Base-by-base conservation (phyloP, 2,888 invertebrate genomes). In the Griposia aprilina region DNA sequence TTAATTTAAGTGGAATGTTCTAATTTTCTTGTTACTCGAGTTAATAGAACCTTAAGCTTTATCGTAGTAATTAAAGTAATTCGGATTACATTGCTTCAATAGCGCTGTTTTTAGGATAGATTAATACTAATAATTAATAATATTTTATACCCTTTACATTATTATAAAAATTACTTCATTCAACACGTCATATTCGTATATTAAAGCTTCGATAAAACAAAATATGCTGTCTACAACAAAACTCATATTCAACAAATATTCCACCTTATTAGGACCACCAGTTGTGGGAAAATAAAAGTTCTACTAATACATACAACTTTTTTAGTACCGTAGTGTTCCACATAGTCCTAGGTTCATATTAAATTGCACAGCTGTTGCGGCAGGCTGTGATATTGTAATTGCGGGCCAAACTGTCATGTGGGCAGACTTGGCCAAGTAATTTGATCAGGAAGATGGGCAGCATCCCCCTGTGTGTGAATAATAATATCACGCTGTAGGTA, bases 311-410 rank as follows among this genome's bases (percentile, higher is more conserved):
- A 45, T 15, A n/a, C 20, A 59, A 79, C 59, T 66, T 81, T 68
- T 68, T 81, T 70, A 48, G 57, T 57, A 45, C 45, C 41, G 7
- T 1, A 48, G 13, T 48, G 48, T 57, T 55, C 55, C n/a, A 76
- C 30, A 63, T 68, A 20, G 50, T 23, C 30, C 55, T 84, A 80
- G 60, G 76, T 68, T 50, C 41, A 73, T 75, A 85, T 83, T 85
- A 83, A 85, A 83, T 77, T 60, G 68, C 69, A 69, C 86, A 83
- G 86, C 86, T 83, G 83, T 85, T 85, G 81, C 59, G 36, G 66
- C 65, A 66, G 65, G 30, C 77, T 68, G 76, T 68, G 55, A 82
- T 71, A 72, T 76, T 76, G 67, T 82, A 85, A 82, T 85, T 15
- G 76, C 57, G 30, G 59, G 66, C 48, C 71, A 85, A 83, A 82